A percentile compares a stretch with the other conserved stretches of the same genome.
Evolutionary conservation across 1,140 invertebrate species (phyloP).

Genomic region (Leucophenga varia): DNA sequence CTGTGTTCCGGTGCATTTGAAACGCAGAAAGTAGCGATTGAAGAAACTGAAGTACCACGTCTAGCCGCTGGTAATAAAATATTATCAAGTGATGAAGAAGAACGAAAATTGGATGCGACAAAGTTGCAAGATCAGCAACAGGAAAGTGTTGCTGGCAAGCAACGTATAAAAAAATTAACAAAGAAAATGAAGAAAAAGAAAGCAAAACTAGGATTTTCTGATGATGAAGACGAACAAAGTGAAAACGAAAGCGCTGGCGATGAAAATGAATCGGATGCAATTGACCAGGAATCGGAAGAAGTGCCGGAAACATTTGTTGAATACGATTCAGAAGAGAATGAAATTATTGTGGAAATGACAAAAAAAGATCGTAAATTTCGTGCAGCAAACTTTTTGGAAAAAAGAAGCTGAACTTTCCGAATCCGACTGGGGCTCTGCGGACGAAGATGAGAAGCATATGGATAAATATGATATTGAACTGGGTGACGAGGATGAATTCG

Average conservation of each 20-base stretch:
- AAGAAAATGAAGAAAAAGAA: slow-evolving; percentile 43
- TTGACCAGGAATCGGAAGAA: slow-evolving; percentile 43
- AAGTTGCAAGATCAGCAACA: too few species aligned
- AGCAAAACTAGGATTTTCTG: slow-evolving; percentile 47
- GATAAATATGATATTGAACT: slow-evolving; percentile 71
- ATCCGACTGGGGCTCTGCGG: slow-evolving; percentile 72
- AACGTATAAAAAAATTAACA: slow-evolving; percentile 36
- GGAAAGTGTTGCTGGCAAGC: slow-evolving; percentile 2
- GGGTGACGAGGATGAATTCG: slow-evolving; percentile 71
- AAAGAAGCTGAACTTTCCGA: slow-evolving; percentile 84
- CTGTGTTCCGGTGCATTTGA: slow-evolving; percentile 38
- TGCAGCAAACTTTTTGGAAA: slow-evolving; percentile 70
- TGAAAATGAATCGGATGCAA: slow-evolving; percentile 32
- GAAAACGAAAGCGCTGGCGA: too few species aligned
- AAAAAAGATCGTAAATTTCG: slow-evolving; percentile 59
- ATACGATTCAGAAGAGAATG: slow-evolving; percentile 75
- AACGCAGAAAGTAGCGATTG: slow-evolving; percentile 27
- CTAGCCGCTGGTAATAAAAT: slow-evolving; percentile 30
- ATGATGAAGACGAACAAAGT: slow-evolving; percentile 51
- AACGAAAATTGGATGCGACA: too few species aligned
- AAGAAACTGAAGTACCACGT: slow-evolving; percentile 24
- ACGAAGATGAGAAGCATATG: slow-evolving; percentile 73
- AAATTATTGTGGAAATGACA: slow-evolving; percentile 56
- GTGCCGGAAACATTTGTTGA: slow-evolving; percentile 59
- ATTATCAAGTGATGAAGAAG: slow-evolving; percentile 58